Base-by-base conservation (phyloP, 2,797 vertebrate species). In the Coranthus polyacanthus region DNA sequence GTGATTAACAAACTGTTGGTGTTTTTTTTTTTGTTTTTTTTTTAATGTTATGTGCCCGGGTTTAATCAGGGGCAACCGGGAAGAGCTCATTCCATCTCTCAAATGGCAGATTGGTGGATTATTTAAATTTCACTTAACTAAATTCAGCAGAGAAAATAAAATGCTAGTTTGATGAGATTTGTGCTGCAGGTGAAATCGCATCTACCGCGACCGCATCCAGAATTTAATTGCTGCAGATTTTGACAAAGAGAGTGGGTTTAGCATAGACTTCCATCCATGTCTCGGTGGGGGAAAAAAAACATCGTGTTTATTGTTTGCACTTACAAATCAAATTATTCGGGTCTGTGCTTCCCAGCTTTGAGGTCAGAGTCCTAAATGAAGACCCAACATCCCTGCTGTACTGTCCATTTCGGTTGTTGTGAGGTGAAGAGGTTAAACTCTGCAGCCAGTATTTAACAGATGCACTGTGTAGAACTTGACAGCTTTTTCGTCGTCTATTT, bases 1-100 rank as follows among this genome's bases (percentile, higher is more conserved):
- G 78, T 62, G 68, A 83, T 81, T 72, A 86, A 52, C 59, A 82
- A 66, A 55, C 50, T 36, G 43, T 32, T 43, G 46, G 57, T 60
- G 44, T 66, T 65, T 71, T 72, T 59, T 80, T 54, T 72, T 59
- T 80, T 54, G 57, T 60, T 41, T 66, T 65, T 71, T 72, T 59
- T 80, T 54, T 29, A 7, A 5, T 8, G 20, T 58, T 64, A 51
- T 11, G 29, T 34, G 12, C 2, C 8, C 26, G 13, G 0, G 45
- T 67, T 70, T 65, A 68, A 72, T 74, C 70, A 26, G 50, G 66
- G 65, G 68, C 70, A 82, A 39, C 75, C n/a, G 51, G 34, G 51
- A 52, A 56, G 51, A 56, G 64, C 76, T 57, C 38, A 36, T 68
- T 72, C 22, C 61, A 12, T 43, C 18, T 49, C 46, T 20, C 3